phyloP scores from a whole-genome alignment of 2,113 vertebrate species.

The Hippolais icterina region DNA sequence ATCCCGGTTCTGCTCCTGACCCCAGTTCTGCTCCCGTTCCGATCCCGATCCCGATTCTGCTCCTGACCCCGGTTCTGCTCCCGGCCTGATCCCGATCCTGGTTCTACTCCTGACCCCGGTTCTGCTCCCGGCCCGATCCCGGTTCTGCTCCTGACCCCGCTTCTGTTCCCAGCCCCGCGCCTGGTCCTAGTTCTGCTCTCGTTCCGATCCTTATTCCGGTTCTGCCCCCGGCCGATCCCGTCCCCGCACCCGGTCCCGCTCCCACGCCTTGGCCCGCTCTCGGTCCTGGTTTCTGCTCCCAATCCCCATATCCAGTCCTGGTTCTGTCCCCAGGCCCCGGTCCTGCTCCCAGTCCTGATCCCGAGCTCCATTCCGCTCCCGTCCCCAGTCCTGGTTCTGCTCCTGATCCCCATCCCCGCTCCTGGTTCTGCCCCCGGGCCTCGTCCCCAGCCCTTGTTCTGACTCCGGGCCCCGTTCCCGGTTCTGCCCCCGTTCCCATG shows the following conservation, averaged over 20 bases:
- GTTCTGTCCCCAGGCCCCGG: not conserved
- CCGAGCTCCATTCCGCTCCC: too few relatives aligned
- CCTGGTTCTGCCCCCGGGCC: not conserved
- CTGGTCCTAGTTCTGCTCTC: too few relatives aligned
- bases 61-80: not conserved
- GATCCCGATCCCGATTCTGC: not conserved
- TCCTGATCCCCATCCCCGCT: too few relatives aligned
- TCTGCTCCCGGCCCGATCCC: too few relatives aligned
- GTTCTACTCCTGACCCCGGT: not conserved
- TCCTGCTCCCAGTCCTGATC: too few relatives aligned
- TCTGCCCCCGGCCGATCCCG: too few relatives aligned
- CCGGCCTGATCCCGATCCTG: not conserved
- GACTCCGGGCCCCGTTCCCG: fast-evolving
- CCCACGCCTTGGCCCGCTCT: fast-evolving
- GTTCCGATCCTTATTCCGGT: not conserved
- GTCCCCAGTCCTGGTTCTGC: fast-evolving
- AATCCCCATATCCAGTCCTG: fast-evolving
- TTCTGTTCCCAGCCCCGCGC: not conserved
- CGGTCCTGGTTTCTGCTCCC: not conserved
- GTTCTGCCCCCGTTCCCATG: too few relatives aligned
- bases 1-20: not conserved
- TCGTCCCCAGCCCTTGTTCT: not conserved
- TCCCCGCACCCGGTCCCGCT: too few relatives aligned
- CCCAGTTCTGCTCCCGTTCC: too few relatives aligned
- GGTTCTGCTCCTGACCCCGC: too few relatives aligned